phyloP scores from a whole-genome alignment of 2,888 invertebrate genomes.

The Cephus pygmeus region DNA sequence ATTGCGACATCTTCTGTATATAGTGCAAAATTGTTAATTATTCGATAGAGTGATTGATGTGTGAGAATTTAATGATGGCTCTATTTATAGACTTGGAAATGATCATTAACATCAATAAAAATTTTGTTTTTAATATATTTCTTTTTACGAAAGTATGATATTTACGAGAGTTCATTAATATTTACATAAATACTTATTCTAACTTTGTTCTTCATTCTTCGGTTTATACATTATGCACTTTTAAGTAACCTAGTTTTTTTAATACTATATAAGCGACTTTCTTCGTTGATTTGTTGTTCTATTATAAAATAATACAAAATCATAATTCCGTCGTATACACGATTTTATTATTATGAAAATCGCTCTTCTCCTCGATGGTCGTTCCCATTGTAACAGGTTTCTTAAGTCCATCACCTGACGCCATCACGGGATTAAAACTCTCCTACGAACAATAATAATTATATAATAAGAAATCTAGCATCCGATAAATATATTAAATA shows the following conservation, averaged over 20 bases:
- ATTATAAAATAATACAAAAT: background rate
- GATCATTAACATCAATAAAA: background rate
- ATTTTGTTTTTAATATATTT: background rate
- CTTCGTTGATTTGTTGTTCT: background rate
- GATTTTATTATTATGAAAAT: background rate
- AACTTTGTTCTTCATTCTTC: background rate
- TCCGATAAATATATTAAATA: background rate
- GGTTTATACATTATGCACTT: background rate
- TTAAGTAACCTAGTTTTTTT: background rate
- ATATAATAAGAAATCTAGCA: background rate
- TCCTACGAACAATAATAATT: background rate
- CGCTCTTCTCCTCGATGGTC: background rate
- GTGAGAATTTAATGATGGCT: background rate
- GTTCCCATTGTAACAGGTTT: background rate
- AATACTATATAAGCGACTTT: background rate
- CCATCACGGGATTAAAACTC: slow-evolving; percentile 14
- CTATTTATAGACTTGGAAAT: background rate
- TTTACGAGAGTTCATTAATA: background rate
- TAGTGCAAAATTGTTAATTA: background rate
- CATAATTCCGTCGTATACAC: background rate
- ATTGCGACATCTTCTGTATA: background rate
- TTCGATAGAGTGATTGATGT: background rate
- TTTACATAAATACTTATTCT: background rate
- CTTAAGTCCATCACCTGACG: background rate
- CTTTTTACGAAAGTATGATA: background rate